A percentile compares a stretch with the other conserved stretches of the same genome.
These are phyloP conservation scores for Rostratula benghalensis DNA, from an alignment of 2,113 vertebrate genomes.

Conservation along the genomic window DNA sequence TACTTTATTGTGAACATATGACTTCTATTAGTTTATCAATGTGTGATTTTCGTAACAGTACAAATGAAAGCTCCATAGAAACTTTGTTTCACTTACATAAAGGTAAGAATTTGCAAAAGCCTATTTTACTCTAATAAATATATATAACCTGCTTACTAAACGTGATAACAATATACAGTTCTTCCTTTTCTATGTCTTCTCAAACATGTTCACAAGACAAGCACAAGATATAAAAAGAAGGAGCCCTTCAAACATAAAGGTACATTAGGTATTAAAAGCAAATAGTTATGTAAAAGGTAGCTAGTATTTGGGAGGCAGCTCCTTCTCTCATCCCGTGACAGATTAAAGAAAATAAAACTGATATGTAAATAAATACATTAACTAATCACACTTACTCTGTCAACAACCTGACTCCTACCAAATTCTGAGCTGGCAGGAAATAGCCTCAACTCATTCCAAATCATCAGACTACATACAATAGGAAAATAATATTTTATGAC, in stretches of 20 bases:
- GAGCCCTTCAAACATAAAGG: not conserved
- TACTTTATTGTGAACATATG: not conserved
- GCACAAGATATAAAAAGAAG: not conserved
- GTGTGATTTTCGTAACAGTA: not conserved
- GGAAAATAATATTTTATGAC: not conserved
- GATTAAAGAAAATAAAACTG: not conserved
- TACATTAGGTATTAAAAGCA: not conserved
- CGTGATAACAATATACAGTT: not conserved
- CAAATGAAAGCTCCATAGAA: not conserved
- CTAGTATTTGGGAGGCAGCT: not conserved
- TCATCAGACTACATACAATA: not conserved
- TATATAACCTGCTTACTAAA: slow-evolving; percentile 10
- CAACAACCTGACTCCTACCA: not conserved
- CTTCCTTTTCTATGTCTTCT: not conserved
- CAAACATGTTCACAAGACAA: not conserved
- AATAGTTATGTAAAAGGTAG: not conserved
- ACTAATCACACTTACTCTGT: not conserved
- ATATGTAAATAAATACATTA: not conserved
- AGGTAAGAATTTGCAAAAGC: slow-evolving; percentile 4
- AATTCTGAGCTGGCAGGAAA: not conserved
- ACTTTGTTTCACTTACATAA: not conserved
- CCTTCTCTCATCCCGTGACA: not conserved
- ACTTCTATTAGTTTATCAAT: slow-evolving; percentile 33
- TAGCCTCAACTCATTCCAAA: not conserved
- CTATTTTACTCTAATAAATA: not conserved